Evolutionary conservation across 2,797 vertebrate species (phyloP).

Genomic region (Astyanax mexicanus): DNA sequence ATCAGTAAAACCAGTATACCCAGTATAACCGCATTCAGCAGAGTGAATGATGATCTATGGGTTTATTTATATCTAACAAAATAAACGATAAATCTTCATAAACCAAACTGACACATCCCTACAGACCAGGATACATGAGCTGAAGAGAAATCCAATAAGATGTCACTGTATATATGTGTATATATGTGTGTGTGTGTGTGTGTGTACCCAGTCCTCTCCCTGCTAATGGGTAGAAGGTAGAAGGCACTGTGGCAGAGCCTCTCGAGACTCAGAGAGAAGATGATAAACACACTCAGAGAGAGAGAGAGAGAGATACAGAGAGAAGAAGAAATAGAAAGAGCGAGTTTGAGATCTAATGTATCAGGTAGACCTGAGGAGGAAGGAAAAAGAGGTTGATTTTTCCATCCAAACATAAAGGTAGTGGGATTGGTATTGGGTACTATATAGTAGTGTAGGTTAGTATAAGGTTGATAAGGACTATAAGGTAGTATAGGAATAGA

Average conservation of each 20-base stretch:
- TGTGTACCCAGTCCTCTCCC: background rate
- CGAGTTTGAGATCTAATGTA: constrained; percentile 50
- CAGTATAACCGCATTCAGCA: no score
- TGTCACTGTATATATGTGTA: background rate
- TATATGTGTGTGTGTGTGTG: background rate
- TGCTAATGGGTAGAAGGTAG: constrained; percentile 38
- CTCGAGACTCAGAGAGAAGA: constrained; percentile 52
- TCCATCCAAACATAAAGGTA: no score
- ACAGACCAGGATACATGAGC: constrained; percentile 35
- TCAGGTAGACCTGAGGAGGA: constrained; percentile 51
- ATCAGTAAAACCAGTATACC: no score
- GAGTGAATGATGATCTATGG: constrained; percentile 9
- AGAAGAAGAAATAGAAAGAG: constrained; percentile 22
- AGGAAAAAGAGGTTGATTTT: no score
- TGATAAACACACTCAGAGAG: constrained; percentile 56
- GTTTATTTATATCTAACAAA: constrained; percentile 21
- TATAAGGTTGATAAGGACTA: no score
- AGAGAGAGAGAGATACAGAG: constrained; percentile 3
- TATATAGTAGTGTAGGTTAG: no score
- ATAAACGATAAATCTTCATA: constrained; percentile 28
- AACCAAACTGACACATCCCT: constrained; percentile 33
- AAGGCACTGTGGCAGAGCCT: constrained; percentile 28
- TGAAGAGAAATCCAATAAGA: constrained; percentile 54
- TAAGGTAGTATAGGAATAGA: no score
- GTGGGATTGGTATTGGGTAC: no score